Percentiles rank a stretch among this genome's conserved stretches.
Evolutionary conservation across 2,797 vertebrate genomes (phyloP).

Genomic region (Synaphobranchus kaupii): DNA sequence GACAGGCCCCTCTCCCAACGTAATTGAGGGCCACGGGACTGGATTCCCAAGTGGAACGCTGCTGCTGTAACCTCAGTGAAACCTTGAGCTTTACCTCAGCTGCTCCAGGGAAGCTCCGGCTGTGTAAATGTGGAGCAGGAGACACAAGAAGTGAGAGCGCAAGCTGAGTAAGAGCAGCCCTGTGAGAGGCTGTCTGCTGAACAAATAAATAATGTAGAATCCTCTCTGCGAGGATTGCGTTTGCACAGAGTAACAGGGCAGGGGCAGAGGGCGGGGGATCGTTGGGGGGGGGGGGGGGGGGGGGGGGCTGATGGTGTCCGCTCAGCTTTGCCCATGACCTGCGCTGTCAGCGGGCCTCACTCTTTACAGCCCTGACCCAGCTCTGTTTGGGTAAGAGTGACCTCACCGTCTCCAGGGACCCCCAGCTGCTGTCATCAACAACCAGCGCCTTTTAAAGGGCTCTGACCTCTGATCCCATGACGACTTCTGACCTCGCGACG

Average conservation of each 20-base stretch:
- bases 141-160: not conserved
- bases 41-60: not conserved
- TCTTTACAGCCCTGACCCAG: not conserved
- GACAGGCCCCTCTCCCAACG: not conserved
- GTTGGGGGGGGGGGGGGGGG: not conserved
- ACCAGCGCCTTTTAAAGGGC: not conserved
- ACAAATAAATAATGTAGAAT: not conserved
- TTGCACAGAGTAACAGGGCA: not conserved
- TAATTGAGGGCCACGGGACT: not conserved
- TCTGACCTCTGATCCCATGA: not conserved
- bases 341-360: not conserved
- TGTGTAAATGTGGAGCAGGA: not conserved
- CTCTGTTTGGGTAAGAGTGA: not conserved
- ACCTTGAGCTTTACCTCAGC: not conserved
- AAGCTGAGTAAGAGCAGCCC: not conserved
- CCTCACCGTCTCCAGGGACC: not conserved
- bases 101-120: not conserved
- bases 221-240: not conserved
- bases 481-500: not conserved
- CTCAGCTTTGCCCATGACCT: not conserved
- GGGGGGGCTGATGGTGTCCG: not conserved
- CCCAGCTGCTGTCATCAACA: not conserved
- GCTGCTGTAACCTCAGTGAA: not conserved
- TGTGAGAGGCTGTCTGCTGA: not conserved
- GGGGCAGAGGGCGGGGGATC: not conserved